These are phyloP conservation scores for Puntigrus tetrazona DNA, from an alignment of 2,113 vertebrate species.

Conservation along the genomic window DNA sequence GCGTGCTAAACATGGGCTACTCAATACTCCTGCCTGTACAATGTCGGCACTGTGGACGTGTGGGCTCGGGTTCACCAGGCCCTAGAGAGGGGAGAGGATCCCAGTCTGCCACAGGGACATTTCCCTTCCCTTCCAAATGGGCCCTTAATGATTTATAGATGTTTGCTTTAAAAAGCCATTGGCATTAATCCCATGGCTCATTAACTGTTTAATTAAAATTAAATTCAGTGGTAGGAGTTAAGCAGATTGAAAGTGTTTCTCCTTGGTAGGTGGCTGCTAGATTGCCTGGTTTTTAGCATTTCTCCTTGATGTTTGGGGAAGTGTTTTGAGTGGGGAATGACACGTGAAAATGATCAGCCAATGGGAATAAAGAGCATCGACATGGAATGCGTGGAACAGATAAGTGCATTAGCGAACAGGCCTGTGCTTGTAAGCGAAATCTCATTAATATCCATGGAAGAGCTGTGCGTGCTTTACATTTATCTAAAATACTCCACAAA, in stretches of 20 bases:
- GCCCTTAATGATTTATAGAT: conserved; percentile 82
- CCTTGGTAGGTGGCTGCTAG: conserved; percentile 74
- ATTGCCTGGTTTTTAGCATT: conserved; percentile 72
- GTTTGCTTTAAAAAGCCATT: conserved; percentile 85
- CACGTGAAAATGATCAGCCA: conserved; percentile 52
- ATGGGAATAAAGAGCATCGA: conserved; percentile 16
- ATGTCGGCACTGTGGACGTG: conserved; percentile 33
- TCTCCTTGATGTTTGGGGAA: conserved; percentile 53
- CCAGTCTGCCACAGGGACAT: conserved; percentile 61
- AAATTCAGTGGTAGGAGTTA: conserved; percentile 78
- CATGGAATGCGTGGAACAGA: conserved; percentile 17
- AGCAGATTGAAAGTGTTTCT: conserved; percentile 78
- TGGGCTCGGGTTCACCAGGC: conserved; percentile 23
- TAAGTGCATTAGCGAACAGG: conserved; percentile 14
- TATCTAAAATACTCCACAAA: conserved; percentile 21
- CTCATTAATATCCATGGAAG: not conserved
- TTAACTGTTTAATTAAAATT: conserved; percentile 86
- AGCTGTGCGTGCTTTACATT: not conserved
- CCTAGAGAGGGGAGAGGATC: conserved; percentile 38
- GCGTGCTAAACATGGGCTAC: conserved; percentile 46
- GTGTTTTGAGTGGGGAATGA: conserved; percentile 57
- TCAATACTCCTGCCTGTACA: conserved; percentile 46
- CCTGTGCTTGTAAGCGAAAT: conserved; percentile 20
- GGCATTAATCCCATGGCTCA: conserved; percentile 86
- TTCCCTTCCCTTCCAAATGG: conserved; percentile 71